phyloP scores from a whole-genome alignment of 2,888 invertebrate species.

The Conus canariensis region DNA sequence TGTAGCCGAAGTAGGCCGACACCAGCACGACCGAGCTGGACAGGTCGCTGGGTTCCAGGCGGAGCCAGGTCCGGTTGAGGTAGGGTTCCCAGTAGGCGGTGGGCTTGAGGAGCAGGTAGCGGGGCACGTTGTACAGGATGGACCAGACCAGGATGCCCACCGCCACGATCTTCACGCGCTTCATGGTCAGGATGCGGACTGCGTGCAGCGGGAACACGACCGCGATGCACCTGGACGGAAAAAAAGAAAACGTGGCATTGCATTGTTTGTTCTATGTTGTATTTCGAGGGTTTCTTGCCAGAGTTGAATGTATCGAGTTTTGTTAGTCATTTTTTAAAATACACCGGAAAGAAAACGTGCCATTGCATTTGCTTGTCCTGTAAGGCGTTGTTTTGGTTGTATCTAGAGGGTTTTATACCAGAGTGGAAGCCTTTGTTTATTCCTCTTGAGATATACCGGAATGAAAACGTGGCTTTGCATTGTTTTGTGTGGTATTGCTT shows the following conservation, averaged over 20 bases:
- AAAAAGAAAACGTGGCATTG: not conserved
- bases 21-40: slow-evolving; percentile 39
- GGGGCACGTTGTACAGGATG: slow-evolving; percentile 48
- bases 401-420: too few species aligned
- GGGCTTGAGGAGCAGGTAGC: slow-evolving; percentile 46
- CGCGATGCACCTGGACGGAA: slow-evolving; percentile 24
- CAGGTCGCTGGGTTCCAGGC: slow-evolving; percentile 44
- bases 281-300: not conserved
- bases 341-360: not conserved
- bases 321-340: too few species aligned
- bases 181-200: slow-evolving; percentile 42
- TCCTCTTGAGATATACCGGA: too few species aligned
- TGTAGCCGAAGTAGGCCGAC: slow-evolving; percentile 46
- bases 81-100: slow-evolving; percentile 42
- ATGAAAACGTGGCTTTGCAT: too few species aligned
- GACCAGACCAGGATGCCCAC: slow-evolving; percentile 48
- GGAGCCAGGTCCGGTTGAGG: slow-evolving; percentile 45
- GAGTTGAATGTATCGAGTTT: too few species aligned
- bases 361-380: too few species aligned
- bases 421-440: too few species aligned
- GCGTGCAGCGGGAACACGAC: slow-evolving; percentile 38
- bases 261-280: not conserved
- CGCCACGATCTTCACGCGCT: slow-evolving; percentile 44
- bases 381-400: too few species aligned
- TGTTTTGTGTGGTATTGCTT: too few species aligned